These are phyloP conservation scores for Phaethornis superciliosus DNA, from an alignment of 2,113 vertebrate species.

Conservation along the genomic window DNA sequence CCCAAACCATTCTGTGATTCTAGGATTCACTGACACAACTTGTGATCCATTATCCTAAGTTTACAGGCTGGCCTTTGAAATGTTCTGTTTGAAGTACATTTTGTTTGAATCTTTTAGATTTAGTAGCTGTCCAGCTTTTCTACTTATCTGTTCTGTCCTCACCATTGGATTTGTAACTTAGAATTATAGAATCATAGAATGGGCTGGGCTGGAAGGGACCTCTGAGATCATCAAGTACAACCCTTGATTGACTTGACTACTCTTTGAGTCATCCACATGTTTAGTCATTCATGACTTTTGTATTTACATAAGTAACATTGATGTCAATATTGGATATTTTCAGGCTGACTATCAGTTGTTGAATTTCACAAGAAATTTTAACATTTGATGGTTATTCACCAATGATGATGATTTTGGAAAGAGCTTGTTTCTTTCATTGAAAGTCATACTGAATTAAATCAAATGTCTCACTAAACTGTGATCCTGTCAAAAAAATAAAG, in stretches of 20 bases:
- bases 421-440: not conserved
- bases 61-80: not conserved
- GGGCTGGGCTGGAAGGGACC: no score
- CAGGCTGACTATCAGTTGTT: not conserved
- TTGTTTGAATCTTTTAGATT: not conserved
- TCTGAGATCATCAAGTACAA: no score
- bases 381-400: not conserved
- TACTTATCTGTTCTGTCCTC: not conserved
- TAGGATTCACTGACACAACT: not conserved
- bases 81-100: not conserved
- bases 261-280: not conserved
- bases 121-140: not conserved
- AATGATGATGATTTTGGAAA: not conserved
- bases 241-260: no score
- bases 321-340: not conserved
- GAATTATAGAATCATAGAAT: no score
- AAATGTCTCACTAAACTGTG: not conserved
- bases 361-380: not conserved
- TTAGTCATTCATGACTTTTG: not conserved
- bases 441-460: not conserved
- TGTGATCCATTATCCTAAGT: accelerated
- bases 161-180: not conserved
- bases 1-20: no score
- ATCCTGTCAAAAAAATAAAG: not conserved
- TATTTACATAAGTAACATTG: not conserved